A percentile compares a stretch with the other conserved stretches of the same genome.
Evolutionary conservation across 2,888 invertebrate species (phyloP).

Genomic region (Priocnemis perturbator): DNA sequence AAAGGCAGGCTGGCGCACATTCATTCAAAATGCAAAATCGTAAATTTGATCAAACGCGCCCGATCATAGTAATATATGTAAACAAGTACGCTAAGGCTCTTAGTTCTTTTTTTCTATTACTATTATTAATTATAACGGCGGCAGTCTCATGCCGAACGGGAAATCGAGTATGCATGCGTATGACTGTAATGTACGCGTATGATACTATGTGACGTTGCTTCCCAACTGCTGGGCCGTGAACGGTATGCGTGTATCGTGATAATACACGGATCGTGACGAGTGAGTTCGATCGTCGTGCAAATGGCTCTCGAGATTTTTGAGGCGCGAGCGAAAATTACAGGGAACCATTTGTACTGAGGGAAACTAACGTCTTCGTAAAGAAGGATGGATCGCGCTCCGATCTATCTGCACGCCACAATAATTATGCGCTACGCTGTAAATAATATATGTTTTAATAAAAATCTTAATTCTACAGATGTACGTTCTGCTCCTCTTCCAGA

Average conservation of each 20-base stretch:
- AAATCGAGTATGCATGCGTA: constrained; percentile 2
- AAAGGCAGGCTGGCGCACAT: not conserved
- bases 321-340: too few species aligned
- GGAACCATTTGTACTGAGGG: not conserved
- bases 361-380: constrained; percentile 40
- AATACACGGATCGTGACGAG: not conserved
- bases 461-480: constrained; percentile 47
- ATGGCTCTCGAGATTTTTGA: not conserved
- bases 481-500: too few species aligned
- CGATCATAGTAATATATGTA: constrained; percentile 54
- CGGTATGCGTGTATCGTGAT: too few species aligned
- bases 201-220: too few species aligned
- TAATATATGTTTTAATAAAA: constrained; percentile 74
- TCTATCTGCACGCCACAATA: constrained; percentile 25
- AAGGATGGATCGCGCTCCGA: constrained; percentile 24
- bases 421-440: constrained; percentile 66
- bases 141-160: constrained; percentile 2
- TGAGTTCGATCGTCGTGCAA: not conserved
- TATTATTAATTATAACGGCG: constrained; percentile 25
- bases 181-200: not conserved
- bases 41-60: constrained; percentile 3
- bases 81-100: constrained; percentile 29
- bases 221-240: too few species aligned
- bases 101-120: not conserved
- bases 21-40: not conserved